phyloP scores from a whole-genome alignment of 1,140 invertebrate species.

The Trachymyrmex septentrionalis region DNA sequence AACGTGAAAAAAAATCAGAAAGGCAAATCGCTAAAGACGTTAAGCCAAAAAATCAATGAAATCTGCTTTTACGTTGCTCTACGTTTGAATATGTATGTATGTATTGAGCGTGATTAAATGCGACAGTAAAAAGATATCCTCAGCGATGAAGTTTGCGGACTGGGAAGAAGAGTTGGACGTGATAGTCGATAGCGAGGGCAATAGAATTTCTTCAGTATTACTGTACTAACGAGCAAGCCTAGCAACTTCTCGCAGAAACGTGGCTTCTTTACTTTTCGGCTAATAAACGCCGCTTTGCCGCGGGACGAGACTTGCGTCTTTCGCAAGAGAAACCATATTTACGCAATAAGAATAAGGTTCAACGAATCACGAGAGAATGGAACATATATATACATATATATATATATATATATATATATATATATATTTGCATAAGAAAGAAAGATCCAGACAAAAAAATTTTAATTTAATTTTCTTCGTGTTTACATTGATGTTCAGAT shows the following conservation, averaged over 20 bases:
- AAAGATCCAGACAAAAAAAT: background rate
- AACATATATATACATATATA: background rate
- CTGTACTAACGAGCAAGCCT: constrained; percentile 49
- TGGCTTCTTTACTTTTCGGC: constrained; percentile 58
- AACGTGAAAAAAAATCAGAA: background rate
- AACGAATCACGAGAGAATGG: background rate
- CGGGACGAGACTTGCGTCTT: constrained; percentile 11
- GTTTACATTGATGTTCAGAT: background rate
- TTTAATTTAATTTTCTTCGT: background rate
- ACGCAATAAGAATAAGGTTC: constrained; percentile 12
- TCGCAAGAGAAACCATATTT: constrained; percentile 32
- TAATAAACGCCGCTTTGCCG: constrained; percentile 15
- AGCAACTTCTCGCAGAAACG: constrained; percentile 60
- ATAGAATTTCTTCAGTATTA: constrained; percentile 50
- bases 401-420: no score
- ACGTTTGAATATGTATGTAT: background rate
- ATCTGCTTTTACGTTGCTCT: background rate
- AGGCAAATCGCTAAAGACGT: background rate
- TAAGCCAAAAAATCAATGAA: background rate
- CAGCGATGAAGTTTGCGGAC: background rate
- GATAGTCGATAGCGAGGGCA: constrained; percentile 66
- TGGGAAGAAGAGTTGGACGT: constrained; percentile 28
- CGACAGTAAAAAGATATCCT: background rate
- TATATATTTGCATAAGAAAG: background rate
- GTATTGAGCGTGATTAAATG: background rate